Evolutionary conservation across 2,888 invertebrate species (phyloP), one percentile per base, ranked within the genome.

Genomic region (Busseola fusca): DNA sequence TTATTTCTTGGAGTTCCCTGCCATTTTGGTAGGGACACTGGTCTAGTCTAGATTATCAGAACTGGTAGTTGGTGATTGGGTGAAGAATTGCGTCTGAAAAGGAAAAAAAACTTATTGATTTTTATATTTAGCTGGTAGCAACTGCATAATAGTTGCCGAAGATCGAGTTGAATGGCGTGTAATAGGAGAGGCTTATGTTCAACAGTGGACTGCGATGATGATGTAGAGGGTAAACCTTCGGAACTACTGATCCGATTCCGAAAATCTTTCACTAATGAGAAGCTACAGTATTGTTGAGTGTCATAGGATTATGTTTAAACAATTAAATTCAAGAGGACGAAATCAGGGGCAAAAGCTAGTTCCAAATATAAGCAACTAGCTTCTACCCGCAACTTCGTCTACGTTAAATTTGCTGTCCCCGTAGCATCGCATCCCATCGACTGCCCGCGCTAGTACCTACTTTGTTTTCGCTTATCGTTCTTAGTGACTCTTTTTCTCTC

Each of bases 11-110:
- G 67, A 5, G 40, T 52, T 56, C 67, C 42, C 60, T 16, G 54
- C 67, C 77, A 84, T 76, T 60, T 64, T 72, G 1, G 25, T 12
- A 25, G 18, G 25, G 16, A 18, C 58, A 14, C 25, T n/a, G 14
- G n/a, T 18, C 27, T 52, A 30, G n/a, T 16, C 30, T 10, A n/a
- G 12, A 30, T 21, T 62, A 50, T 69, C n/a, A 21, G 27, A 68
- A 21, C 14, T 56, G 42, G 21, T 34, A 42, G 6, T 30, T n/a
- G 25, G 40, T 56, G 45, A 30, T 25, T n/a, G 10, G 27, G n/a
- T 50, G 54, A 56, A 27, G 1, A 54, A 6, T 30, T 30, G 52
- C 25, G 72, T 76, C 82, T 83, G 72, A 16, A 84, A 81, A 65
- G 30, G 30, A 69, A 16, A 48, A 25, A 45, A 52, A 10, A 40